Percentiles rank a stretch among this genome's conserved stretches.
These are phyloP conservation scores for Megaustenia siamemsis DNA, from an alignment of 2,888 invertebrate species.

Conservation along the genomic window DNA sequence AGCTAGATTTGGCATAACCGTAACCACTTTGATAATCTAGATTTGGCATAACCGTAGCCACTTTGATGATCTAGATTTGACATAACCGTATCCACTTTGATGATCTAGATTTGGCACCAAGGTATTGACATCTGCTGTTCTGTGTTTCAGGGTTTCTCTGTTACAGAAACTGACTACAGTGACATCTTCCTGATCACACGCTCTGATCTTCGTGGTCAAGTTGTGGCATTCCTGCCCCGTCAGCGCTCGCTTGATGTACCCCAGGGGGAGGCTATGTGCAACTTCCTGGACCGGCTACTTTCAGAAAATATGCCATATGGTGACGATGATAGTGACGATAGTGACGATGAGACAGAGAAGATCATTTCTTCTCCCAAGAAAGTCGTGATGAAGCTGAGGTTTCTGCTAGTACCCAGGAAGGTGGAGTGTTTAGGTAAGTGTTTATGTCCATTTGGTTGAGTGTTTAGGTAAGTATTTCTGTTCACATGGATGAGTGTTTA, in stretches of 20 bases:
- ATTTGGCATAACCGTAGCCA: no score
- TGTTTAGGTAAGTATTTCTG: no score
- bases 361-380: slow-evolving; percentile 39
- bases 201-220: slow-evolving; percentile 65
- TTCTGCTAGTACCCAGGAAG: slow-evolving; percentile 65
- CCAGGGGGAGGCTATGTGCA: slow-evolving; percentile 71
- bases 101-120: no score
- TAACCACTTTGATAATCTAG: no score
- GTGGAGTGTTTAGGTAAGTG: slow-evolving; percentile 64
- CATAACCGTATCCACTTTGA: no score
- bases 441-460: no score
- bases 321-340: slow-evolving; percentile 53
- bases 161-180: slow-evolving; percentile 70
- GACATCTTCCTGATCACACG: slow-evolving; percentile 70
- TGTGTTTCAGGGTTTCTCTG: slow-evolving; percentile 64
- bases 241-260: slow-evolving; percentile 69
- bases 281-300: slow-evolving; percentile 68
- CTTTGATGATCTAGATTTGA: no score
- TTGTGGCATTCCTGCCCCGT: slow-evolving; percentile 69
- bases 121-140: not conserved
- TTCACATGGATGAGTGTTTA: no score
- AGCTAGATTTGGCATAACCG: no score
- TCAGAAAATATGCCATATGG: slow-evolving; percentile 63
- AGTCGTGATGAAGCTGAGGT: slow-evolving; percentile 58
- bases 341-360: slow-evolving; percentile 56